phyloP scores from a whole-genome alignment of 2,888 invertebrate species.

The Polia nebulosa region DNA sequence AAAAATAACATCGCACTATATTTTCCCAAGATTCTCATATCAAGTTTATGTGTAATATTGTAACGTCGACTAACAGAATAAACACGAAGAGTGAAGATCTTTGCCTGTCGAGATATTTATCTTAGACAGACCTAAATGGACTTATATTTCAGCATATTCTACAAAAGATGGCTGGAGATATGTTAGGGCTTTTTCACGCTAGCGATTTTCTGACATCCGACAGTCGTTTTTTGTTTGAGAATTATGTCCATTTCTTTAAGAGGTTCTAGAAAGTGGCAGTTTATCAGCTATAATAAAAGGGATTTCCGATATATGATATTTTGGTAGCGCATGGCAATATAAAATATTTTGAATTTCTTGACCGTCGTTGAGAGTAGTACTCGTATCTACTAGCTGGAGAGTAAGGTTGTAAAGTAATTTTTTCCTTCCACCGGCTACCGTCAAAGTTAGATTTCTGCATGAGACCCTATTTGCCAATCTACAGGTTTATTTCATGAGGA shows the following conservation, averaged over 20 bases:
- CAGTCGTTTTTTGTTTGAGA: background rate
- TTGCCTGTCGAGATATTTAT: slow-evolving; percentile 54
- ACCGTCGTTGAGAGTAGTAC: no score
- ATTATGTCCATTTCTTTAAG: background rate
- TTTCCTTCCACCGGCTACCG: no score
- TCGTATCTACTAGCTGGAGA: no score
- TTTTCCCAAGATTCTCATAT: slow-evolving; percentile 53
- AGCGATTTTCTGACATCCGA: slow-evolving; percentile 11
- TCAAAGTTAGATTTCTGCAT: no score
- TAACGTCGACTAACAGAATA: slow-evolving; percentile 49
- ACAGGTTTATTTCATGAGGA: no score
- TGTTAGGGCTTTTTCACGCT: background rate
- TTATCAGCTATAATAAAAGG: background rate
- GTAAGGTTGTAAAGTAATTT: no score
- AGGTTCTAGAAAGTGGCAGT: background rate
- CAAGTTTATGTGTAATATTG: slow-evolving; percentile 39
- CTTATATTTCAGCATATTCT: slow-evolving; percentile 57
- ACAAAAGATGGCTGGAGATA: slow-evolving; percentile 31
- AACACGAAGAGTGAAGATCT: slow-evolving; percentile 58
- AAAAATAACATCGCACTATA: slow-evolving; percentile 40
- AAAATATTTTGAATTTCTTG: no score
- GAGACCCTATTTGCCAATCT: no score
- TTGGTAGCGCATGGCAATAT: no score
- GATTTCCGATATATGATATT: no score
- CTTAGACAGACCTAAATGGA: slow-evolving; percentile 50